Evolutionary conservation across 2,113 vertebrate species (phyloP), one percentile per base, ranked within the genome.

Genomic region (Aegypius monachus): DNA sequence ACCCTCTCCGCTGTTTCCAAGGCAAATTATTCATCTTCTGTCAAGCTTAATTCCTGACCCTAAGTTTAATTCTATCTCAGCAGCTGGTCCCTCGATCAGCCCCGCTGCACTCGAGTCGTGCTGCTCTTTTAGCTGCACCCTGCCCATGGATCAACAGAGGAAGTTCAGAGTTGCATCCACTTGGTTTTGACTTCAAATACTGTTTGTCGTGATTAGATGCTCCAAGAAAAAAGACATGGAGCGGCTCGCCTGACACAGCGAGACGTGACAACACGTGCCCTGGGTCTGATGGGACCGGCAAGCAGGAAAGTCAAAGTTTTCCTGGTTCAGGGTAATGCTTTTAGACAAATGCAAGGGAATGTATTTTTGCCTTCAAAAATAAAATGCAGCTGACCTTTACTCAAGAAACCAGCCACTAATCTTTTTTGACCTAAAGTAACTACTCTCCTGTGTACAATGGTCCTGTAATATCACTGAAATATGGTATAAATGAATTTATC

Each of bases 21-120:
- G 81, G 11, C 63, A 90, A 95, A 96, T 94, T 97, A 94, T 93
- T 96, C 92, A 93, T 95, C 79, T 97, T 95, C 81, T 88, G 66
- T 95, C 92, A 91, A 89, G 42, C 53, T 31, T 96, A 96, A 97
- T 95, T 96, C 53, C 85, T 96, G 83, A 84, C 53, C 59, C 47
- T 87, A 83, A 84, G 4, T 96, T 97, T 95, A 96, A 92, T 95
- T 96, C 91, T 82, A 16, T 77, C 88, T 92, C 86, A 94, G 70
- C 66, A 96, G 68, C 72, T 87, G 89, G 83, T 96, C 63, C 70
- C 32, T 86, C 50, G 36, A 17, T 79, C 31, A 31, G 52, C 47
- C 73, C 82, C 16, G 3, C 22, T 81, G 81, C 26, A 56, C 78
- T 95, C n/a, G 16, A 90, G 79, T 52, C 73, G 27, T 31, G 8